A percentile compares a stretch with the other conserved stretches of the same genome.
Evolutionary conservation across 2,888 invertebrate species (phyloP).

Genomic region (Crepidodera aurea): DNA sequence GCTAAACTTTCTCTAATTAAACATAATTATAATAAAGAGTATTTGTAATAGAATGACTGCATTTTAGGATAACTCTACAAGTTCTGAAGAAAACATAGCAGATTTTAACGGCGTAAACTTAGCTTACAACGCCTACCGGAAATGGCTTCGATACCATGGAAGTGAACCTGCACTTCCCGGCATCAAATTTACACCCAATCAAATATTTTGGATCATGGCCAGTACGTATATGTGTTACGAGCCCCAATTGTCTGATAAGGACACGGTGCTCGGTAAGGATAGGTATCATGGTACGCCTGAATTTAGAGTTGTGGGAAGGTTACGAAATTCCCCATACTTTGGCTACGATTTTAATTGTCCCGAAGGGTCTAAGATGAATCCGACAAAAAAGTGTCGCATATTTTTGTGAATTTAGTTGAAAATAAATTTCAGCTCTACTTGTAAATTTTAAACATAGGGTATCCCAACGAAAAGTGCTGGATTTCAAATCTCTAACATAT

Average conservation of each 20-base stretch:
- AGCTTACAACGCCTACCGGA: slow-evolving; percentile 82
- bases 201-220: slow-evolving; percentile 62
- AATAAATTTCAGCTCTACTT: no score
- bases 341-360: slow-evolving; percentile 50
- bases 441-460: no score
- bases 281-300: slow-evolving; percentile 36
- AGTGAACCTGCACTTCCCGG: slow-evolving; percentile 71
- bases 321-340: slow-evolving; percentile 49
- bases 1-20: no score
- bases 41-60: no score
- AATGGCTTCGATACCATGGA: slow-evolving; percentile 73
- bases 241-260: slow-evolving; percentile 35
- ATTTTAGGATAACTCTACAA: slow-evolving; percentile 81
- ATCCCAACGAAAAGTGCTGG: no score
- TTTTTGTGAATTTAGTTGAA: slow-evolving; percentile 27
- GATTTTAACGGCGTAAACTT: slow-evolving; percentile 90
- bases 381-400: slow-evolving; percentile 47
- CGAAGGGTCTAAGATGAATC: slow-evolving; percentile 48
- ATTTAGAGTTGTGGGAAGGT: slow-evolving; percentile 45
- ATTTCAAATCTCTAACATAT: no score
- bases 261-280: slow-evolving; percentile 18
- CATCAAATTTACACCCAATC: slow-evolving; percentile 70
- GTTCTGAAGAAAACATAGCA: slow-evolving; percentile 90
- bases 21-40: no score
- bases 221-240: slow-evolving; percentile 48